Conservation (phyloP, 2,888 invertebrate species). For the Idaea aversata region DNA sequence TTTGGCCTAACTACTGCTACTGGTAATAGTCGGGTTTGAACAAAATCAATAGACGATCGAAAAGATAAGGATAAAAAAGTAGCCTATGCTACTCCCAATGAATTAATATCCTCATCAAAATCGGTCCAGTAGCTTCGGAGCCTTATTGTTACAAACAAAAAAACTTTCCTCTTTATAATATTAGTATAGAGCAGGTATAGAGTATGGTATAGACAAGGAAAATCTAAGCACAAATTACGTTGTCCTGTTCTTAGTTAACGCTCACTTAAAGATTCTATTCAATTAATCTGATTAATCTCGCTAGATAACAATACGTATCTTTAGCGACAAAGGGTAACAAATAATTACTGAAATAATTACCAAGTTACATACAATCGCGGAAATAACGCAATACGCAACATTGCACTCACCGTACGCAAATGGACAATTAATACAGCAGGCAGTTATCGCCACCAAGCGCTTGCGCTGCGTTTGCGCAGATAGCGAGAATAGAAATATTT, state of each 20-base stretch:
- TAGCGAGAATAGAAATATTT: conserved; percentile 63
- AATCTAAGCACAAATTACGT: background rate
- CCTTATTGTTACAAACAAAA: no score
- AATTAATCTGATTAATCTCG: background rate
- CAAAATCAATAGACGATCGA: no score
- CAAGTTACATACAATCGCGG: conserved; percentile 12
- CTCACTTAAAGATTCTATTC: background rate
- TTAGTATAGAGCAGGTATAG: no score
- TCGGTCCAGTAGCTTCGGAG: no score
- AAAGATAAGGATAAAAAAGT: no score
- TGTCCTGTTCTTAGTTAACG: background rate
- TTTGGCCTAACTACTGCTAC: no score
- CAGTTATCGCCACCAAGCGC: conserved; percentile 26
- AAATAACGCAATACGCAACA: conserved; percentile 19
- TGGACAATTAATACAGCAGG: conserved; percentile 30
- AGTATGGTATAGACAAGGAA: no score
- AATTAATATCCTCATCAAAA: no score
- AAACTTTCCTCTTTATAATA: no score
- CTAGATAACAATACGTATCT: background rate
- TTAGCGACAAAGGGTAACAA: background rate
- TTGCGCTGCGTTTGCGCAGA: conserved; percentile 21
- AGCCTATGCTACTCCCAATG: no score
- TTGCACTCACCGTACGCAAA: conserved; percentile 25
- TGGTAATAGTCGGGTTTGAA: no score
- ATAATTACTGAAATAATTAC: background rate